Percentiles rank a stretch among this genome's conserved stretches.
phyloP scores from a whole-genome alignment of 2,888 invertebrate genomes.

The Cheilosia variabilis region DNA sequence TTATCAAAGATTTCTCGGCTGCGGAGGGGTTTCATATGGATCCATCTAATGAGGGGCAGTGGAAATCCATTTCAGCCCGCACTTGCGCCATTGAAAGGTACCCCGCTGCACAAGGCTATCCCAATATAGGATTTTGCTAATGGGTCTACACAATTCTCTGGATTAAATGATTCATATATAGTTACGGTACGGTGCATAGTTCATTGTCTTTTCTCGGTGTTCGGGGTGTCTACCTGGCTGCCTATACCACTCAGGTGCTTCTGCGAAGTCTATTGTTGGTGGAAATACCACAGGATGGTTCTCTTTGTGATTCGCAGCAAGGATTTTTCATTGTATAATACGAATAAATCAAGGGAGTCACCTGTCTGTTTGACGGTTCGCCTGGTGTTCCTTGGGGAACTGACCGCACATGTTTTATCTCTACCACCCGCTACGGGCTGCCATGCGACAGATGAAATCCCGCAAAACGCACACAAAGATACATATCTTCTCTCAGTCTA shows the following conservation, averaged over 20 bases:
- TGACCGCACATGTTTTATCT: constrained; percentile 24
- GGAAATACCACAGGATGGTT: background rate
- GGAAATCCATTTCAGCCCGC: constrained; percentile 57
- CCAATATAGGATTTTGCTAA: constrained; percentile 48
- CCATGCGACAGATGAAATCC: background rate
- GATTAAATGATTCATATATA: constrained; percentile 32
- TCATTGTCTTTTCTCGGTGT: constrained; percentile 30
- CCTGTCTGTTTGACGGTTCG: constrained; percentile 23
- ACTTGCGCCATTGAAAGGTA: constrained; percentile 43
- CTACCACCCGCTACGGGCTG: background rate
- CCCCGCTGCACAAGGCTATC: constrained; percentile 47
- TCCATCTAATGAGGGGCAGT: constrained; percentile 24
- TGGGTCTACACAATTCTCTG: constrained; percentile 26
- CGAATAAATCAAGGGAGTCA: constrained; percentile 3
- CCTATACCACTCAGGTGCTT: background rate
- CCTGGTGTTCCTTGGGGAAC: constrained; percentile 39
- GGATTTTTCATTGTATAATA: background rate
- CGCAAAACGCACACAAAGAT: too few relatives aligned
- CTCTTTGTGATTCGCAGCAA: background rate
- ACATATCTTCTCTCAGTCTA: too few relatives aligned
- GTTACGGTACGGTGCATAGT: constrained; percentile 47
- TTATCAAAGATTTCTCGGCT: background rate
- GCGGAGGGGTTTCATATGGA: background rate
- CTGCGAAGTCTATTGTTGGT: background rate
- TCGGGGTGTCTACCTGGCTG: constrained; percentile 16